Conservation (phyloP, 2,888 invertebrate species). For the Timema podura region DNA sequence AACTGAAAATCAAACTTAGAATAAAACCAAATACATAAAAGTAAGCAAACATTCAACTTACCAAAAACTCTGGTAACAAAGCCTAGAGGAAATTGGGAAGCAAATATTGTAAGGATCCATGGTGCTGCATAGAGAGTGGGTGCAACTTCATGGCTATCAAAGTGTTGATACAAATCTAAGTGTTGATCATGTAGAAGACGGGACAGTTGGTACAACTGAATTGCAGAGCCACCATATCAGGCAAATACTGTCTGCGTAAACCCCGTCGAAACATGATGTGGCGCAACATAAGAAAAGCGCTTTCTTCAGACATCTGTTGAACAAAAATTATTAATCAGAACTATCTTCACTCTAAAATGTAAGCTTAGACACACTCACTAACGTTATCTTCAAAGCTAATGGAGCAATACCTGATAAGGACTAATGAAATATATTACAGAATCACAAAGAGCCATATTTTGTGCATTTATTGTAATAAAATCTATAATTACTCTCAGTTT, state of each 20-base stretch:
- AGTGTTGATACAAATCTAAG: slow-evolving; percentile 80
- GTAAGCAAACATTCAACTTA: slow-evolving; percentile 44
- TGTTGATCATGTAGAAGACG: slow-evolving; percentile 84
- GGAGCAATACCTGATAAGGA: no score
- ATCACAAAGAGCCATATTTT: no score
- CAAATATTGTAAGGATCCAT: slow-evolving; percentile 93
- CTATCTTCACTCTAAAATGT: no score
- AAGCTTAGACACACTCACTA: no score
- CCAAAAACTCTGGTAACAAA: slow-evolving; percentile 93
- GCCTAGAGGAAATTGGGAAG: slow-evolving; percentile 93
- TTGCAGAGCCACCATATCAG: slow-evolving; percentile 93
- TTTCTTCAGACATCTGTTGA: slow-evolving; percentile 82
- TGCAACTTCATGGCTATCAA: slow-evolving; percentile 83
- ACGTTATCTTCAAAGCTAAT: no score
- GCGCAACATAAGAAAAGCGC: slow-evolving; percentile 80
- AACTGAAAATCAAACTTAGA: no score
- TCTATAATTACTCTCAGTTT: no score
- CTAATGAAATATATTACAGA: no score
- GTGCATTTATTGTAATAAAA: no score
- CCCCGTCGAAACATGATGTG: slow-evolving; percentile 90
- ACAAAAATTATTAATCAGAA: no score
- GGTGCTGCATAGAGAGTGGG: slow-evolving; percentile 95
- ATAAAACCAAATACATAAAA: neutral
- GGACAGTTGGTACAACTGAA: slow-evolving; percentile 88
- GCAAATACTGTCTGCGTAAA: slow-evolving; percentile 82